Evolutionary conservation across 2,797 vertebrate genomes (phyloP).

Genomic region (Semaprochilodus insignis): DNA sequence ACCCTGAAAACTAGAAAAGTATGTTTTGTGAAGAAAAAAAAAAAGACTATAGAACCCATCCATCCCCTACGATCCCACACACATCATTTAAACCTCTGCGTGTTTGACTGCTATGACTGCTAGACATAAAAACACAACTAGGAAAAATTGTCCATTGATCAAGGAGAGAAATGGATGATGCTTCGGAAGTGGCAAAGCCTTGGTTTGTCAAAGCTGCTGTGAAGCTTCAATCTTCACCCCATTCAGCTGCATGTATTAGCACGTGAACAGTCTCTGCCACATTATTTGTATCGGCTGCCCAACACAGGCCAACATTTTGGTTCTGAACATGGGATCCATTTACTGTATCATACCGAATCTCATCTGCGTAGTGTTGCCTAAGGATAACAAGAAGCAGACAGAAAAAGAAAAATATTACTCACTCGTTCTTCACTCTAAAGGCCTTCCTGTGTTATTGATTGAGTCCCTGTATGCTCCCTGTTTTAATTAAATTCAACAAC

Average conservation of each 20-base stretch:
- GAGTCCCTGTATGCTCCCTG: background rate
- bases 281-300: constrained; percentile 14
- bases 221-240: constrained; percentile 1
- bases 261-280: background rate
- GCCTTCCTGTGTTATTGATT: background rate
- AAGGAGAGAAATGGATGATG: constrained; percentile 3
- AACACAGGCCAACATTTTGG: background rate
- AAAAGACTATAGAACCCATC: background rate
- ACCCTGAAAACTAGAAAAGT: background rate
- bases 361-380: background rate
- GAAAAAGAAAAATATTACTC: constrained; percentile 13
- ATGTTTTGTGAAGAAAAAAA: background rate
- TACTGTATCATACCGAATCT: background rate
- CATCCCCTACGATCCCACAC: background rate
- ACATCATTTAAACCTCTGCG: background rate
- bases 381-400: background rate
- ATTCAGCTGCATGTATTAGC: background rate
- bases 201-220: background rate
- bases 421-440: background rate
- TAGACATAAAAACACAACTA: constrained; percentile 14
- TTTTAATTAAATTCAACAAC: constrained; percentile 7
- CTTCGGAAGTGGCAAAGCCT: background rate
- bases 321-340: background rate
- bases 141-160: constrained; percentile 3
- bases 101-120: background rate